These are phyloP conservation scores for Nothobranchius furzeri DNA, from an alignment of 2,113 vertebrate genomes.

Conservation along the genomic window DNA sequence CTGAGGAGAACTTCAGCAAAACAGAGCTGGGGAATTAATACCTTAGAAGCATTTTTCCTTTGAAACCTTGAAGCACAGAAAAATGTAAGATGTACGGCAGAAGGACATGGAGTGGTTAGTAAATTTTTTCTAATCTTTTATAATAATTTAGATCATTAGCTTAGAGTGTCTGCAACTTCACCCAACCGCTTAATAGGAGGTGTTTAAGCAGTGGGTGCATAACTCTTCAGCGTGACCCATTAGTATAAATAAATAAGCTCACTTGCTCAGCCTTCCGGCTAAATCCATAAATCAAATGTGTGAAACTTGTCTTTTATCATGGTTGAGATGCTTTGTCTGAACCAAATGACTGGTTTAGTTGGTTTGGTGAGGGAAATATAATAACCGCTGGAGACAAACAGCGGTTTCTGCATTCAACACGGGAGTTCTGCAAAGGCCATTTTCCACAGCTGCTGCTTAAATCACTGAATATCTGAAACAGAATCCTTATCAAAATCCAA, in stretches of 20 bases:
- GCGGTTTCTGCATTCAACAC: conserved; percentile 7
- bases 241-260: conserved; percentile 24
- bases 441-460: conserved; percentile 25
- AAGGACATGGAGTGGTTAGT: not conserved
- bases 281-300: conserved; percentile 32
- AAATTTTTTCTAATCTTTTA: conserved; percentile 40
- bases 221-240: conserved; percentile 27
- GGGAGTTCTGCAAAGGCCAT: not conserved
- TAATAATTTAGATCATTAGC: conserved; percentile 24
- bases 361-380: conserved; percentile 1
- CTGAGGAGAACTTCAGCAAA: conserved; percentile 24
- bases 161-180: conserved; percentile 20
- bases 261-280: conserved; percentile 1
- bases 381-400: conserved; percentile 19
- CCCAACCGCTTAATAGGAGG: conserved; percentile 32
- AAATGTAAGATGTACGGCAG: not conserved
- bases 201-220: conserved; percentile 35
- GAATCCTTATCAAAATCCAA: conserved; percentile 45
- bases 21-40: conserved; percentile 28
- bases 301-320: conserved; percentile 16
- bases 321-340: conserved; percentile 1
- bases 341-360: conserved; percentile 21
- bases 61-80: not conserved
- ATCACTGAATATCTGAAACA: conserved; percentile 29
- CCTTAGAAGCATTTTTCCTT: conserved; percentile 22